Evolutionary conservation across 1,140 invertebrate genomes (phyloP), one percentile per base, ranked within the genome.

Genomic region (Gonioctena quinquepunctata): DNA sequence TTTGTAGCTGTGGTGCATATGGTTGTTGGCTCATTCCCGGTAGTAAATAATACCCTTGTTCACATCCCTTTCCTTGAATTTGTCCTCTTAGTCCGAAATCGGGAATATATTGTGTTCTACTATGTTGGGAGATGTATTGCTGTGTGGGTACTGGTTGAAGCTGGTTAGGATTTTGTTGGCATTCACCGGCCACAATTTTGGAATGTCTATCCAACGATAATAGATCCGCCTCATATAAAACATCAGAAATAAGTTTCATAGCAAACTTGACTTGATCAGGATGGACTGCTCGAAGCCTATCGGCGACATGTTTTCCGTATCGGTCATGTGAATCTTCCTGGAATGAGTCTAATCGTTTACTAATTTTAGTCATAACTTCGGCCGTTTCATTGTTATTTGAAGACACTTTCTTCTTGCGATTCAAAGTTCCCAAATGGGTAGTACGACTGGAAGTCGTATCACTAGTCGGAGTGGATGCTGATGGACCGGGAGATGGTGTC

Each of bases 201-300:
- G n/a, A 42, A 42, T 13, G 8, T 42, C 3, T 33, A 1, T 0
- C 13, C 1, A 33, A 13, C 3, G 28, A 8, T 8, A 13, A 18
- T 22, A 57, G 11, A 1, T 57, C 54, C 22, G 19, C 54, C 23
- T 59, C 56, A n/a, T 23, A 59, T 25, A 59, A 25, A 22, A 59
- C 23, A 25, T 59, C 56, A 59, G 19, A 23, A 59, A 59, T 59
- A 3, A 59, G 56, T 59, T 59, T 59, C 23, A 23, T 6, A n/a
- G 13, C 54, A n/a, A 26, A 11, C 23, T 19, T 23, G 11, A 11
- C 7, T 57, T 57, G 54, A 2, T 7, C 5, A 13, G 18, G 18
- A 22, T 7, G 7, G 11, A 25, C 19, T 6, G 7, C 19, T 23
- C 54, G 5, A 6, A 57, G 54, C 11, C 22, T 8, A 25, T 57